Base-by-base conservation (phyloP, 1,140 invertebrate genomes). In the Paraescarpia echinospica region DNA sequence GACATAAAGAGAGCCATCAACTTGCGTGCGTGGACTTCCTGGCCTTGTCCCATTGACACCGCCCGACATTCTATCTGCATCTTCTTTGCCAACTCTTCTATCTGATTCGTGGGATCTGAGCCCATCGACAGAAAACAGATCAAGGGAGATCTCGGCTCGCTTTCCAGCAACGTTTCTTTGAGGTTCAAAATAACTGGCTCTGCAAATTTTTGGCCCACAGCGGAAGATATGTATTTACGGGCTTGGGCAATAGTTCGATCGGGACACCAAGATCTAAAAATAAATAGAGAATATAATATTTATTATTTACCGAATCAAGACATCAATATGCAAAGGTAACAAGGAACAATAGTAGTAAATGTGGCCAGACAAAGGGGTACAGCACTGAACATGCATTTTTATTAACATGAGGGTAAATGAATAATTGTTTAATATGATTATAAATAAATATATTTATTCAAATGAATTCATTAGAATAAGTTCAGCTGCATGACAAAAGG, bases 31-130 rank as follows among this genome's bases (percentile, higher is more conserved):
- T 98, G 98, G 77, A 98, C 97, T 96, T 99, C 99, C 96, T 99
- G 99, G 0, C 99, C 99, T 97, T 99, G 99, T 18, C 99, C 99
- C 99, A 99, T 99, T 0, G 98, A 99, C 34, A 99, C 98, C 0
- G 97, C 97, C 95, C 97, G 97, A 35, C 98, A 96, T 93, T 97
- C 97, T 41, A 98, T 97, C 94, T 97, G 97, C 96, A 98, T 98
- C 93, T 97, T 97, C 96, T 99, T 99, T 0, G 98, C 98, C 90
- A 99, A 96, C 22, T 96, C 96, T 89, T 98, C 98, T 93, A 99
- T 99, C 96, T 99, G 98, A 33, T 97, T 97, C 48, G 98, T 99
- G 1, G 99, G 99, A 97, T 99, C 99, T 0, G 98, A 99, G 8
- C 99, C 98, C 94, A 98, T 99, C 0, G 98, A 99, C 6, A 99